These are phyloP conservation scores for Apeira syringaria DNA, from an alignment of 2,888 invertebrate species.

Conservation along the genomic window DNA sequence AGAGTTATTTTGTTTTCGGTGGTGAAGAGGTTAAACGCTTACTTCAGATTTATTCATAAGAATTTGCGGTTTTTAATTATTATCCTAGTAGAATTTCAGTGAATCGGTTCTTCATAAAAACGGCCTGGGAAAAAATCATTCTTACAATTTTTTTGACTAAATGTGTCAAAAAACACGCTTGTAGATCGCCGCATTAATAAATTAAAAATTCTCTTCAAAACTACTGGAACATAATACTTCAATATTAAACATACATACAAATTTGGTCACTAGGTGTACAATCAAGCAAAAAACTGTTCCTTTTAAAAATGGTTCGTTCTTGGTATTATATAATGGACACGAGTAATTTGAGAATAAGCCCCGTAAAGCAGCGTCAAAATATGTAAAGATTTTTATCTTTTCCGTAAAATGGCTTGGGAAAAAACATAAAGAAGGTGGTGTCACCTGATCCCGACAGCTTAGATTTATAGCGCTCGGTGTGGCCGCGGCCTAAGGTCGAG, in stretches of 20 bases:
- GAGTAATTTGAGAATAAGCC: conserved; percentile 81
- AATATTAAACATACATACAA: background rate
- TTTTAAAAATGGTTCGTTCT: conserved; percentile 61
- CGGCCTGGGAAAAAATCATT: too few species aligned
- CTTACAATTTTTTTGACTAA: too few species aligned
- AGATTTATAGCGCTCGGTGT: conserved; percentile 77
- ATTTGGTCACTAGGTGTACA: conserved; percentile 11
- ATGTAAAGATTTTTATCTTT: conserved; percentile 84
- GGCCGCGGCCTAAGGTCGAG: conserved; percentile 79
- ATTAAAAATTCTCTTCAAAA: too few species aligned
- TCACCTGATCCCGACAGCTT: conserved; percentile 81
- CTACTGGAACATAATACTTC: too few species aligned
- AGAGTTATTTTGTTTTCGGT: too few species aligned
- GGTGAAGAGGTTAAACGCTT: too few species aligned
- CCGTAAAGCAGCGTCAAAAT: conserved; percentile 82
- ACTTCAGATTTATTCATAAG: too few species aligned
- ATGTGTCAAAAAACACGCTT: too few species aligned
- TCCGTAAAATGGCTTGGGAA: conserved; percentile 84
- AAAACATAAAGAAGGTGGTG: conserved; percentile 85
- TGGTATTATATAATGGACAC: conserved; percentile 75
- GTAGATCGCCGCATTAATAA: too few species aligned
- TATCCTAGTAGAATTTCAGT: too few species aligned
- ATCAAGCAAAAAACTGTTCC: conserved; percentile 5
- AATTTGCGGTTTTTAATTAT: too few species aligned
- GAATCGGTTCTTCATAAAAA: too few species aligned